Evolutionary conservation across 2,888 invertebrate genomes (phyloP).

Genomic region (Xylota sylvarum): DNA sequence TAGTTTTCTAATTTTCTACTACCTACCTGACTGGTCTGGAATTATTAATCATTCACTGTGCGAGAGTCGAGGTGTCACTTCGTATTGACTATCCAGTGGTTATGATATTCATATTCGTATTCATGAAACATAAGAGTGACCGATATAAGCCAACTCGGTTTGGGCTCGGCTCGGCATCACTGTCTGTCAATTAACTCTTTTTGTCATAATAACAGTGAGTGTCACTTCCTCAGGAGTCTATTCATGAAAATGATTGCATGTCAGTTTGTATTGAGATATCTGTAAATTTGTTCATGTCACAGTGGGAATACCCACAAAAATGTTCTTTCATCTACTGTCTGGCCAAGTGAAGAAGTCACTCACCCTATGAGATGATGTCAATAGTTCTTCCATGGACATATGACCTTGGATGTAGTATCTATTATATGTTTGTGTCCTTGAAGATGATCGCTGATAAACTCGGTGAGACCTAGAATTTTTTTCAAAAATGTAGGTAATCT

Average conservation of each 20-base stretch:
- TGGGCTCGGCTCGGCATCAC: slow-evolving; percentile 26
- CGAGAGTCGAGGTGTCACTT: slow-evolving; percentile 43
- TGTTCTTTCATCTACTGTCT: slow-evolving; percentile 36
- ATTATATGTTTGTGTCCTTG: slow-evolving; percentile 16
- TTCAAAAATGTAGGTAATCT: too few species aligned
- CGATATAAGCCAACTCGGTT: slow-evolving; percentile 20
- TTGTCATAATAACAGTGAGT: slow-evolving; percentile 5
- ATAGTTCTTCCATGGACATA: slow-evolving; percentile 1
- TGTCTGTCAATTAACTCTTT: slow-evolving; percentile 40
- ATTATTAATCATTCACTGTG: slow-evolving; percentile 56
- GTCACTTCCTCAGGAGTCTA: slow-evolving; percentile 22
- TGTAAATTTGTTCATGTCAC: slow-evolving; percentile 1
- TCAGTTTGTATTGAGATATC: slow-evolving; percentile 24
- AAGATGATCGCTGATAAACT: background rate
- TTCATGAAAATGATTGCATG: slow-evolving; percentile 6
- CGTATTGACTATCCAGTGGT: slow-evolving; percentile 15
- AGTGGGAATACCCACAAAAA: slow-evolving; percentile 18
- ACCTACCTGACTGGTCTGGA: slow-evolving; percentile 39
- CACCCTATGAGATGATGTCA: slow-evolving; percentile 35
- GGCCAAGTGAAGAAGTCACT: slow-evolving; percentile 28
- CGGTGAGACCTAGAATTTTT: too few species aligned
- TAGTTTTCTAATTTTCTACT: slow-evolving; percentile 59
- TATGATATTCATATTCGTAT: slow-evolving; percentile 37
- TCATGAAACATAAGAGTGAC: slow-evolving; percentile 38
- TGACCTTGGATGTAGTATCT: slow-evolving; percentile 31